Base-by-base conservation (phyloP, 2,113 vertebrate species). In the Chaenogobius annularis region DNA sequence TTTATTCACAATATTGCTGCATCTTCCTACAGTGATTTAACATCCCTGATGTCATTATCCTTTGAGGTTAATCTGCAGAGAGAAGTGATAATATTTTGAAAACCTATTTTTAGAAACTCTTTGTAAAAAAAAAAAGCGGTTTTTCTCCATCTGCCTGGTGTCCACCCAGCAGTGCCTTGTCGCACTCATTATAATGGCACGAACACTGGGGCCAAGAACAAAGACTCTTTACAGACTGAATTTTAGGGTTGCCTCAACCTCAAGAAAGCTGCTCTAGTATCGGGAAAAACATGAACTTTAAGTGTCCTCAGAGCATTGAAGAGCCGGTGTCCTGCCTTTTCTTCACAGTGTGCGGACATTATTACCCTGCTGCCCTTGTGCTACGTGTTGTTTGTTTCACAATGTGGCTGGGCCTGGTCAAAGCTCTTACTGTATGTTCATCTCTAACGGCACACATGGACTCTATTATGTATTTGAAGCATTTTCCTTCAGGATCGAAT, bases 151-250 rank as follows among this genome's bases (percentile, higher is more conserved):
- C 84, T 85, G 87, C 86, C 88, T 85, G 87, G 81, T 91, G 82
- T 91, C 83, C 86, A 87, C 74, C 82, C 81, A 77, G 83, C 85
- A 85, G 87, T 93, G 90, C 92, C 91, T 93, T 93, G 89, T 83
- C 85, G 89, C 92, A 94, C 91, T 91, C 68, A 52, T 83, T 76
- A 80, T 77, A 68, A 87, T 68, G 73, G 79, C 74, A 70, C 82
- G 70, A 69, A 75, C 70, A 40, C 80, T 76, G 31, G 67, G 69
- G 79, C 48, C 68, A 13, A 44, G 6, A 15, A 75, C 65, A 70
- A 74, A 84, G 31, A 48, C 55, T 69, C 58, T 72, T 70, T 13
- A 26, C 11, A 58, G 55, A 69, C 66, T 54, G 50, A 54, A 54
- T 8, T 54, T 69, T 67, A 72, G 23, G 48, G 19, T 73, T 65